A percentile compares a stretch with the other conserved stretches of the same genome.
These are phyloP conservation scores for Anarhynchus alexandrinus DNA, from an alignment of 2,113 vertebrate species.

Conservation along the genomic window DNA sequence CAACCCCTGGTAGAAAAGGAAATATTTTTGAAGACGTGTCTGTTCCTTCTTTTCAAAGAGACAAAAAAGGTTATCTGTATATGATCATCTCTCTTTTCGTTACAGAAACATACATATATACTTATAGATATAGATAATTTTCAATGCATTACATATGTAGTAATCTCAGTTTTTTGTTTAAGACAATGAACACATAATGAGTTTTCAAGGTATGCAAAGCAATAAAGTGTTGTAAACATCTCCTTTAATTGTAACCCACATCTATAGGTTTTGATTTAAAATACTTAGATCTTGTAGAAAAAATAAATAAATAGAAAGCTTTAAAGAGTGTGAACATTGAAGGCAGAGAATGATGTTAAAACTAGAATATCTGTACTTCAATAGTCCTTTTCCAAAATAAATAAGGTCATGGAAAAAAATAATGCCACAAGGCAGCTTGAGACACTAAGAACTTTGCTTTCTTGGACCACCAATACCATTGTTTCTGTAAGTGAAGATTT, in stretches of 20 bases:
- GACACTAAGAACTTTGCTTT: constrained; percentile 28
- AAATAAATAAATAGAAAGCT: neutral
- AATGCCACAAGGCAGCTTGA: constrained; percentile 40
- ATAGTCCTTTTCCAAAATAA: constrained; percentile 40
- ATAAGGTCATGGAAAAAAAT: constrained; percentile 28
- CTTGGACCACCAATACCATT: neutral
- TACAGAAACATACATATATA: neutral
- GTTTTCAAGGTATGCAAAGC: neutral
- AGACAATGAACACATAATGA: neutral
- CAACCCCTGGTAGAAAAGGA: neutral
- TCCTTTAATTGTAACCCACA: neutral
- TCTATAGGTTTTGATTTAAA: constrained; percentile 6
- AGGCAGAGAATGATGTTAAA: constrained; percentile 17
- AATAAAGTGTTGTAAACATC: neutral
- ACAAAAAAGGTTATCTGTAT: neutral
- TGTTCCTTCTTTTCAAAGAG: neutral
- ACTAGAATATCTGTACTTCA: constrained; percentile 23
- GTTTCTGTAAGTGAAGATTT: constrained; percentile 5
- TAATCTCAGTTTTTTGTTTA: neutral
- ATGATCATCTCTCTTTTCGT: neutral
- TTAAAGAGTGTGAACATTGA: neutral
- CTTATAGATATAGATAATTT: neutral
- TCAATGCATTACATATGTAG: neutral
- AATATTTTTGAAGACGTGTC: neutral
- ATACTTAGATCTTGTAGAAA: neutral